phyloP scores from a whole-genome alignment of 2,113 vertebrate genomes.

The Gadus chalcogrammus region DNA sequence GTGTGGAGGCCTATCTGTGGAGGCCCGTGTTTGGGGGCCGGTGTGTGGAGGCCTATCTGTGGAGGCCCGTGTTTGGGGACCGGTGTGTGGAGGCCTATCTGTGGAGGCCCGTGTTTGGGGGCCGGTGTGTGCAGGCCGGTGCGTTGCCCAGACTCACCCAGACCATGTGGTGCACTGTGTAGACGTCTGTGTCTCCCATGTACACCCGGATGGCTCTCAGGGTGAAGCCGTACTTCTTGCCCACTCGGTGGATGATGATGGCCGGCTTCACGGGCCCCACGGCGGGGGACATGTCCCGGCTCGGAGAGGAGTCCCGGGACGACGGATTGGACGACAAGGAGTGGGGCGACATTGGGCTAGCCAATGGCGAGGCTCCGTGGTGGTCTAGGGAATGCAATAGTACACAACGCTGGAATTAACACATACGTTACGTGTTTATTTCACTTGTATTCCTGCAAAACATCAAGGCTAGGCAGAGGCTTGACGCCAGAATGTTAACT shows the following conservation, averaged over 20 bases:
- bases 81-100: neutral
- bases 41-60: too few species aligned
- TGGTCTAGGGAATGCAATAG: constrained; percentile 76
- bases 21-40: too few species aligned
- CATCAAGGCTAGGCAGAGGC: neutral
- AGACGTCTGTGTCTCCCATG: constrained; percentile 95
- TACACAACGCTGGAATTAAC: neutral
- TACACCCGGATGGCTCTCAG: constrained; percentile 95
- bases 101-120: too few species aligned
- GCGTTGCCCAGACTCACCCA: constrained; percentile 78
- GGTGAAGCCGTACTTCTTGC: constrained; percentile 98
- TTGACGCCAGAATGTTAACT: too few species aligned
- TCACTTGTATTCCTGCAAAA: neutral
- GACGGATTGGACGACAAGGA: constrained; percentile 96
- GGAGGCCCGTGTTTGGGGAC: too few species aligned
- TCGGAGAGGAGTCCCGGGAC: constrained; percentile 95
- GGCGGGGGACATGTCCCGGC: constrained; percentile 89
- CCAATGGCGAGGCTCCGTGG: constrained; percentile 89
- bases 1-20: too few species aligned
- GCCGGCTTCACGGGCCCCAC: constrained; percentile 80
- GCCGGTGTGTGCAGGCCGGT: too few species aligned
- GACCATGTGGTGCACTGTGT: constrained; percentile 97
- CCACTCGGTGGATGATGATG: constrained; percentile 88
- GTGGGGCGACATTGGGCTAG: constrained; percentile 97
- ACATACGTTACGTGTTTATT: neutral